Conservation (phyloP, 2,113 vertebrate genomes). For the Heptranchias perlo region DNA sequence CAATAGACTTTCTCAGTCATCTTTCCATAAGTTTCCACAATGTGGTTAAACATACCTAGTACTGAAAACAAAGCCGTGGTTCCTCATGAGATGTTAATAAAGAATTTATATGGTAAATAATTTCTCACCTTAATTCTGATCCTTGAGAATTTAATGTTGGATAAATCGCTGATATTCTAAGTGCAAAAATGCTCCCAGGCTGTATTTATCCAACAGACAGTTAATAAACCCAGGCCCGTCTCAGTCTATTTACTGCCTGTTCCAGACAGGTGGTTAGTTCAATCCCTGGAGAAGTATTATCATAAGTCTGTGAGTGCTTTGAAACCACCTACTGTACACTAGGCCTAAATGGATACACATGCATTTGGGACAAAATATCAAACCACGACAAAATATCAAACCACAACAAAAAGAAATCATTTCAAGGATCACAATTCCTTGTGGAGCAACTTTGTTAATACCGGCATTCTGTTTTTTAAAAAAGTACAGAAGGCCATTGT, state of each 20-base stretch:
- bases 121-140: not conserved
- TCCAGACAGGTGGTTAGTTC: not conserved
- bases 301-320: not conserved
- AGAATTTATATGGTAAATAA: not conserved
- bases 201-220: not conserved
- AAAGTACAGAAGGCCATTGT: not conserved
- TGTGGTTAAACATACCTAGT: too few relatives aligned
- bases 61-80: not conserved
- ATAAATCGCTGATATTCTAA: not conserved
- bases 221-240: not conserved
- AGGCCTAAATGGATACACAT: not conserved
- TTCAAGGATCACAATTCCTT: not conserved
- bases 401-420: not conserved
- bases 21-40: not conserved
- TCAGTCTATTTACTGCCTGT: not conserved
- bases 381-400: too few relatives aligned
- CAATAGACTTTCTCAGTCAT: not conserved
- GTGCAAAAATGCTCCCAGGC: not conserved
- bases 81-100: not conserved
- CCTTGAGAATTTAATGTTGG: not conserved
- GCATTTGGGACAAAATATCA: slow-evolving; percentile 1
- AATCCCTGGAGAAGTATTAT: not conserved
- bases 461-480: not conserved
- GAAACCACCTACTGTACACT: not conserved
- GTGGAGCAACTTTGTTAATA: not conserved